These are phyloP conservation scores for Tachina grossa DNA, from an alignment of 2,888 invertebrate species.

Conservation along the genomic window DNA sequence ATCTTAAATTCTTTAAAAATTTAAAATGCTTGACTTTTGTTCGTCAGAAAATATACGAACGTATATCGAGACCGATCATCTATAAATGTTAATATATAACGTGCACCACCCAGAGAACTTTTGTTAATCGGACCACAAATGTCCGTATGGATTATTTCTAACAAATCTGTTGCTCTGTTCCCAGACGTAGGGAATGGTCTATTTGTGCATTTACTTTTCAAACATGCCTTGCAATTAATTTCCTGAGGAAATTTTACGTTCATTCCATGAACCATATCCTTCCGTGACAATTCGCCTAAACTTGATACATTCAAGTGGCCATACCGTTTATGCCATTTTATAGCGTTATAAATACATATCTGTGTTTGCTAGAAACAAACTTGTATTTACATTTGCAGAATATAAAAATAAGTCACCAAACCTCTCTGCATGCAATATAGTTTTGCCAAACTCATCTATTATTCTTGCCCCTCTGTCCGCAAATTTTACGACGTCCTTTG, in stretches of 20 bases:
- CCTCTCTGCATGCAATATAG: constrained; percentile 35
- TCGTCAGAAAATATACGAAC: constrained; percentile 67
- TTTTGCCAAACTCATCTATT: constrained; percentile 15
- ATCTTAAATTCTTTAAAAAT: constrained; percentile 61
- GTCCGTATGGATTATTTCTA: constrained; percentile 58
- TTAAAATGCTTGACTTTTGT: constrained; percentile 46
- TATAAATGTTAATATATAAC: constrained; percentile 70
- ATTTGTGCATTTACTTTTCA: constrained; percentile 43
- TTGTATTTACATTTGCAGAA: not conserved
- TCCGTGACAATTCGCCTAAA: constrained; percentile 34
- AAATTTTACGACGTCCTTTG: constrained; percentile 43
- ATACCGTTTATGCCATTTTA: constrained; percentile 57
- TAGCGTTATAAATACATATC: not conserved
- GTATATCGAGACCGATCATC: constrained; percentile 66
- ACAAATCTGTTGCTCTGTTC: constrained; percentile 40
- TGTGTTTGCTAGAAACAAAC: constrained; percentile 23
- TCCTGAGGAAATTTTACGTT: constrained; percentile 41
- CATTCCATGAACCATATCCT: constrained; percentile 40
- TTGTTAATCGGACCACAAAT: constrained; percentile 60
- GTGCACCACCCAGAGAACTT: constrained; percentile 63
- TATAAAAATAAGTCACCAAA: constrained; percentile 49
- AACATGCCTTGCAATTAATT: constrained; percentile 46
- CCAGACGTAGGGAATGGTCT: constrained; percentile 55
- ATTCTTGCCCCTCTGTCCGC: constrained; percentile 17
- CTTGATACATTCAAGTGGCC: constrained; percentile 59